Evolutionary conservation across 2,888 invertebrate genomes (phyloP).

Genomic region (Cosmopolites sordidus): DNA sequence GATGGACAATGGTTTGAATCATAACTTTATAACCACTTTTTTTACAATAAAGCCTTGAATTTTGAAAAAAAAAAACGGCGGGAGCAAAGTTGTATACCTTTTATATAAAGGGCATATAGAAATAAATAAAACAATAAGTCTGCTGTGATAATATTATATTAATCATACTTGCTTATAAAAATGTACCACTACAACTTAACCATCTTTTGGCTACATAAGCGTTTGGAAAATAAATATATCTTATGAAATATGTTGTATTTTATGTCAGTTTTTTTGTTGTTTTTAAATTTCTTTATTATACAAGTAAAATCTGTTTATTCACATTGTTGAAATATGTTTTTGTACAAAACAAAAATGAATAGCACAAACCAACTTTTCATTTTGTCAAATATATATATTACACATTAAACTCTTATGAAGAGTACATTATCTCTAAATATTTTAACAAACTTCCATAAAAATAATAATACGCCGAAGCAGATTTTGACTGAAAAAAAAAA

Average conservation of each 20-base stretch:
- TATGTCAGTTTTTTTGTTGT: constrained; percentile 25
- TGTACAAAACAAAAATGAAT: constrained; percentile 31
- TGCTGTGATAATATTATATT: constrained; percentile 26
- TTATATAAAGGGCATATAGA: too few relatives aligned
- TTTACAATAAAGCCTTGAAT: too few relatives aligned
- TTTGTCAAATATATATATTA: constrained; percentile 32
- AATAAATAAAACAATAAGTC: neutral
- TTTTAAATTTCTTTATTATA: constrained; percentile 33
- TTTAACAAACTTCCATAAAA: neutral
- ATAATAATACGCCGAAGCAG: neutral
- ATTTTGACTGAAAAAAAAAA: neutral
- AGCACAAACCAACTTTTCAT: constrained; percentile 29
- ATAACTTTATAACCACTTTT: too few relatives aligned
- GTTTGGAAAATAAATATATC: constrained; percentile 38
- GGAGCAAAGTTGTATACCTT: too few relatives aligned
- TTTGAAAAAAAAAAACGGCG: too few relatives aligned
- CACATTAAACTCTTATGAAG: constrained; percentile 38
- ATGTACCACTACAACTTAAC: constrained; percentile 36
- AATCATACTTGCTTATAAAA: constrained; percentile 33
- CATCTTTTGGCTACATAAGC: constrained; percentile 35
- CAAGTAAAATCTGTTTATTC: constrained; percentile 29
- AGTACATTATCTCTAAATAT: constrained; percentile 27
- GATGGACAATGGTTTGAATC: too few relatives aligned
- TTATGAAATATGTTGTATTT: constrained; percentile 5
- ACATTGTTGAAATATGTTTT: constrained; percentile 25